Base-by-base conservation (phyloP, 2,888 invertebrate species). In the Rhogogaster chlorosoma region DNA sequence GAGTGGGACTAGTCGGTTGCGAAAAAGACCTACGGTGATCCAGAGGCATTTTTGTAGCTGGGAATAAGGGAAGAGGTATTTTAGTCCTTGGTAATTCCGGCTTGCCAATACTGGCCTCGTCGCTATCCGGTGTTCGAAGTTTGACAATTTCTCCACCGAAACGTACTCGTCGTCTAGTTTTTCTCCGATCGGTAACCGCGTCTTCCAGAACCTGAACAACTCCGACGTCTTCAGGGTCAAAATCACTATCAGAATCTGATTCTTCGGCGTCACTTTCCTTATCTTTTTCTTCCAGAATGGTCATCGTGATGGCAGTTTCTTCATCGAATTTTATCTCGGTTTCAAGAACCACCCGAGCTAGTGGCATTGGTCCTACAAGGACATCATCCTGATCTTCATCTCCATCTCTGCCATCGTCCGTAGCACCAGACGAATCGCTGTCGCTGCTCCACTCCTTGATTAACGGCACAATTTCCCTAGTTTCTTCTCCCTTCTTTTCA, bases 131-230 rank as follows among this genome's bases (percentile, higher is more conserved):
- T 18, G 98, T 98, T 87, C 98, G 94, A 93, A 98, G 95, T 94
- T 98, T 98, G 4, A 98, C 96, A 87, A 97, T 95, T 93, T 98
- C 98, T n/a, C 98, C 98, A 5, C 98, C 98, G 89, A 98, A 98
- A 78, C 97, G 96, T 10, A 98, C 98, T 90, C 97, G 95, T 91
- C 97, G 95, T 0, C 96, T 95, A 0, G 96, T 95, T 88, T 95
- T 94, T 32, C 96, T 94, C 49, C 93, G 93, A 26, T 91, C 90
- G 5, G 86, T 86, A 64, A 88, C 86, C 6, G 70, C 85, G 36
- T 87, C 83, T 18, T 85, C 83, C 2, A 75, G 75, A 1, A 85
- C 85, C 0, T 84, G 77, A 9, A 57, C 64, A 18, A 82, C 71
- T 6, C 77, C 86, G 22, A 94, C 94, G 85, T 95, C 95, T 29